Evolutionary conservation across 2,113 vertebrate genomes (phyloP).

Genomic region (Mirza zaza): DNA sequence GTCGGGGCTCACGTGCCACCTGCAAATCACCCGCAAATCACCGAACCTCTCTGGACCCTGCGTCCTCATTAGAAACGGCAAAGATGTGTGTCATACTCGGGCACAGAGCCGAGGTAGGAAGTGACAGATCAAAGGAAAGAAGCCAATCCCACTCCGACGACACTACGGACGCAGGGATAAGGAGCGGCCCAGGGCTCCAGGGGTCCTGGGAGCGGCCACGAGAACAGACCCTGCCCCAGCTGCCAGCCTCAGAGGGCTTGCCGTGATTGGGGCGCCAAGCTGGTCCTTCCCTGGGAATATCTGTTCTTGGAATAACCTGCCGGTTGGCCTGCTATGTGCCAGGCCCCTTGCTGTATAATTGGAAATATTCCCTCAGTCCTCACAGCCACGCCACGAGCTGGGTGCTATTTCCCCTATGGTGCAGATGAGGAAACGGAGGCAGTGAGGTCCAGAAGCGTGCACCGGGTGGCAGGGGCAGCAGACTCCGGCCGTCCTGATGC

Average conservation of each 20-base stretch:
- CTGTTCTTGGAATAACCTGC: background rate
- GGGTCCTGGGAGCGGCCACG: rapidly evolving
- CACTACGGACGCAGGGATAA: background rate
- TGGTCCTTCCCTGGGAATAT: too few species aligned
- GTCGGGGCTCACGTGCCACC: too few species aligned
- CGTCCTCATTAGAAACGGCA: background rate
- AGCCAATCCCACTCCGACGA: rapidly evolving
- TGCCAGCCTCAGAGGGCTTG: background rate
- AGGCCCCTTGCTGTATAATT: background rate
- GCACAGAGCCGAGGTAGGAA: rapidly evolving
- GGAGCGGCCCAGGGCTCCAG: background rate
- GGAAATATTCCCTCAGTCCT: background rate
- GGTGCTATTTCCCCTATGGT: rapidly evolving
- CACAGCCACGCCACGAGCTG: rapidly evolving
- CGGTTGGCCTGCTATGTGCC: rapidly evolving
- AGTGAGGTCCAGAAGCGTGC: background rate
- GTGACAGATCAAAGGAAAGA: background rate
- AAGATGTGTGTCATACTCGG: rapidly evolving
- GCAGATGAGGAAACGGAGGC: background rate
- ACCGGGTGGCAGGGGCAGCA: background rate
- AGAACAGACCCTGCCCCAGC: background rate
- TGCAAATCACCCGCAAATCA: too few species aligned
- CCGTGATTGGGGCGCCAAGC: rapidly evolving
- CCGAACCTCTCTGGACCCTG: background rate
- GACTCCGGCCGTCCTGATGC: background rate